Evolutionary conservation across 1,140 invertebrate genomes (phyloP).

Genomic region (Thalassaphorura encarpata): DNA sequence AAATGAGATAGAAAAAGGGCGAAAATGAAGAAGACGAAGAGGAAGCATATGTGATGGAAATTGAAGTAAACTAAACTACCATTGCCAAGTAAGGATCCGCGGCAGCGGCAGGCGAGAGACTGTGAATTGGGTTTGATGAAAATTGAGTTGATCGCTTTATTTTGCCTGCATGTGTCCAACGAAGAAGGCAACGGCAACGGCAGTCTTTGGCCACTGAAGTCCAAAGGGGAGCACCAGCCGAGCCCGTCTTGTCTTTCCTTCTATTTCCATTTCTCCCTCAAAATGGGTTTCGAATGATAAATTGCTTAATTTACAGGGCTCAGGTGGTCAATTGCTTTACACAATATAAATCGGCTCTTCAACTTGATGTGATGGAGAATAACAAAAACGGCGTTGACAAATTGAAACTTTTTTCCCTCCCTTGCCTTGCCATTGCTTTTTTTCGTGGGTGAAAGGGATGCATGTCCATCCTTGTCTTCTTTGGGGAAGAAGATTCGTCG

Average conservation of each 20-base stretch:
- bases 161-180: too few relatives aligned
- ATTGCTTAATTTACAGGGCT: conserved; percentile 34
- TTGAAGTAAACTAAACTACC: too few relatives aligned
- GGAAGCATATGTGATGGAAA: too few relatives aligned
- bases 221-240: too few relatives aligned
- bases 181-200: too few relatives aligned
- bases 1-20: too few relatives aligned
- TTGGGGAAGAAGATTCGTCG: background rate
- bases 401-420: conserved; percentile 22
- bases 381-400: conserved; percentile 31
- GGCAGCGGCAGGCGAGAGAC: too few relatives aligned
- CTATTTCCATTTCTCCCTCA: background rate
- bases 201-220: too few relatives aligned
- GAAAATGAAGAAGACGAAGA: too few relatives aligned
- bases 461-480: background rate
- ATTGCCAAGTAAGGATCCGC: too few relatives aligned
- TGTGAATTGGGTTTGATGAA: too few relatives aligned
- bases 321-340: conserved; percentile 34
- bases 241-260: background rate
- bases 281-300: conserved; percentile 33
- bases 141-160: too few relatives aligned
- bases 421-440: background rate
- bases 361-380: conserved; percentile 20
- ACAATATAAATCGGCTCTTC: conserved; percentile 33
- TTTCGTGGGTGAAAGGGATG: background rate